Conservation (phyloP, 2,113 vertebrate genomes). For the Oncorhynchus gorbuscha region DNA sequence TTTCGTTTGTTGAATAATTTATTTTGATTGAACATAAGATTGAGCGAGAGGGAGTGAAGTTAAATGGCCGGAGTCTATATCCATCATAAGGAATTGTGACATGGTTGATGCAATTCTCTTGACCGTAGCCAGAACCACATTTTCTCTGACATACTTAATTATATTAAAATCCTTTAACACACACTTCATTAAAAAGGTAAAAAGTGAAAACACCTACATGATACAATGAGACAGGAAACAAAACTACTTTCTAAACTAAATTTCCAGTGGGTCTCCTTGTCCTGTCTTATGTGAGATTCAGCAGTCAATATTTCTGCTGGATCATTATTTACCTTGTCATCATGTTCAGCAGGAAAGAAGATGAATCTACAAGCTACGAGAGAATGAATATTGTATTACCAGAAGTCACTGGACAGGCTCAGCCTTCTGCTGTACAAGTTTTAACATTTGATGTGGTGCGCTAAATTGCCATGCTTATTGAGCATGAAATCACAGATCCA, state of each 20-base stretch:
- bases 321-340: constrained; percentile 1
- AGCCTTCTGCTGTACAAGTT: not conserved
- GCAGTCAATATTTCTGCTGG: not conserved
- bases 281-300: not conserved
- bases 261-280: too few species aligned
- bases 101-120: not conserved
- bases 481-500: not conserved
- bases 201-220: not conserved
- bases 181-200: too few species aligned
- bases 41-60: not conserved
- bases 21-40: not conserved
- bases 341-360: not conserved
- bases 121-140: not conserved
- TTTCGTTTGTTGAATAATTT: too few species aligned
- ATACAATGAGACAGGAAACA: not conserved
- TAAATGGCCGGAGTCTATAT: not conserved
- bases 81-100: not conserved
- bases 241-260: not conserved
- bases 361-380: not conserved
- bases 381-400: not conserved
- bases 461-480: not conserved
- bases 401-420: not conserved
- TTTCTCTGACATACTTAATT: too few species aligned
- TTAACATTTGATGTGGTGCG: not conserved
- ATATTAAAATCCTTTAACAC: too few species aligned